A percentile compares a stretch with the other conserved stretches of the same genome.
Evolutionary conservation across 2,797 vertebrate genomes (phyloP).

Genomic region (Potorous gilbertii): DNA sequence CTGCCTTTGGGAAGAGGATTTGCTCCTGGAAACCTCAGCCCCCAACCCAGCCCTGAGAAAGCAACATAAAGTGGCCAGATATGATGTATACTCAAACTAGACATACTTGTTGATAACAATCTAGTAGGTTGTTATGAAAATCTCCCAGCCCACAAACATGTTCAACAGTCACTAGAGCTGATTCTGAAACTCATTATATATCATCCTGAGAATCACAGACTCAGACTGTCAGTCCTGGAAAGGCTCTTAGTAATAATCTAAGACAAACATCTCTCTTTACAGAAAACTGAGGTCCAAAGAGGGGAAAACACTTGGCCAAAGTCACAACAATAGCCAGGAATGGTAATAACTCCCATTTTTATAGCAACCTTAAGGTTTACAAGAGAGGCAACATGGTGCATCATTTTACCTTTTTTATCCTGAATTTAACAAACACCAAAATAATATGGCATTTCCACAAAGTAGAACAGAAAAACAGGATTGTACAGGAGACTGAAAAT

Average conservation of each 20-base stretch:
- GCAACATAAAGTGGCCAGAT: neutral
- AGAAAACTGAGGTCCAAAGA: neutral
- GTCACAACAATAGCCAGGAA: neutral
- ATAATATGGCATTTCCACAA: neutral
- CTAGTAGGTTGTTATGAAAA: neutral
- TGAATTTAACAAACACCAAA: neutral
- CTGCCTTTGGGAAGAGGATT: neutral
- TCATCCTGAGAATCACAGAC: neutral
- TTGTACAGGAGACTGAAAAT: neutral
- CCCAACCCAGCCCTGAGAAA: slow-evolving; percentile 18
- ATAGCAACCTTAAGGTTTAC: neutral
- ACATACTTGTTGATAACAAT: neutral
- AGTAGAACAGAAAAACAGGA: neutral
- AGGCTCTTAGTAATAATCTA: neutral
- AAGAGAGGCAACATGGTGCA: neutral
- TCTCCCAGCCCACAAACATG: neutral
- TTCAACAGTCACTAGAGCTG: neutral
- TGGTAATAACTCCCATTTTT: neutral
- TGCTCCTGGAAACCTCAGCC: neutral
- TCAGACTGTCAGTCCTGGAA: neutral
- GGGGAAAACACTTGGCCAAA: neutral
- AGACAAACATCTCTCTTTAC: neutral
- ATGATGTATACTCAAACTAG: neutral
- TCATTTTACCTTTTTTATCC: neutral
- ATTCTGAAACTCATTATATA: rapidly evolving